Evolutionary conservation across 2,888 invertebrate species (phyloP).

Genomic region (Trachelus tabidus): DNA sequence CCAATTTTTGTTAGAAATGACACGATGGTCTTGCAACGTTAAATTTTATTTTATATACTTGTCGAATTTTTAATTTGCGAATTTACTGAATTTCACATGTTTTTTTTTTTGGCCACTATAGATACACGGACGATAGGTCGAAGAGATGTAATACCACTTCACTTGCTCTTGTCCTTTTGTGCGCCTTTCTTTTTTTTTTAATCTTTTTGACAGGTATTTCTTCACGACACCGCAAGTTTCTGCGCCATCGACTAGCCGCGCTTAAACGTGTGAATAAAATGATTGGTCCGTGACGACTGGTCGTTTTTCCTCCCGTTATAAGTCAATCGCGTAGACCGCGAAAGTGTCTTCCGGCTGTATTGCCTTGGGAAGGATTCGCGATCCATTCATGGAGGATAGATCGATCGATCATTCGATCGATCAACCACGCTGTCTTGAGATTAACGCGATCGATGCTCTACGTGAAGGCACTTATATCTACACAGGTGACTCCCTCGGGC

Average conservation of each 20-base stretch:
- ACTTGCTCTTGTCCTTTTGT: neutral
- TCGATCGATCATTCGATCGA: slow-evolving; percentile 30
- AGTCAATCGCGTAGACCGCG: slow-evolving; percentile 7
- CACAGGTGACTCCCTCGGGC: slow-evolving; percentile 40
- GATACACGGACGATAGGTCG: neutral
- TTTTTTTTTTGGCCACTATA: neutral
- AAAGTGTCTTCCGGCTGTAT: slow-evolving; percentile 18
- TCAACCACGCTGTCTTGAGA: slow-evolving; percentile 29
- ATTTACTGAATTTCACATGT: neutral
- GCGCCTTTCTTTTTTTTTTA: neutral
- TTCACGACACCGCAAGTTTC: neutral
- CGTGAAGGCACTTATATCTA: slow-evolving; percentile 37
- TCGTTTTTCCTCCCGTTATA: slow-evolving; percentile 18
- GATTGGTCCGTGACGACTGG: slow-evolving; percentile 8
- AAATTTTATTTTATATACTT: neutral
- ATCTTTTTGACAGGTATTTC: neutral
- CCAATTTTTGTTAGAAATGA: neutral
- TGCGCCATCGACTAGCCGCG: slow-evolving; percentile 11
- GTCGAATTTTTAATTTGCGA: too few species aligned
- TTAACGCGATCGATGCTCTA: slow-evolving; percentile 12
- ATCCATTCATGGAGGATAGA: slow-evolving; percentile 15
- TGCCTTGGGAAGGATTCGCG: slow-evolving; percentile 21
- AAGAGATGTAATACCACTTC: neutral
- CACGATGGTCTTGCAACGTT: neutral
- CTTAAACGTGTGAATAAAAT: neutral